A percentile compares a stretch with the other conserved stretches of the same genome.
These are phyloP conservation scores for Stomatorhinus walkeri DNA, from an alignment of 2,797 vertebrate species.

Conservation along the genomic window DNA sequence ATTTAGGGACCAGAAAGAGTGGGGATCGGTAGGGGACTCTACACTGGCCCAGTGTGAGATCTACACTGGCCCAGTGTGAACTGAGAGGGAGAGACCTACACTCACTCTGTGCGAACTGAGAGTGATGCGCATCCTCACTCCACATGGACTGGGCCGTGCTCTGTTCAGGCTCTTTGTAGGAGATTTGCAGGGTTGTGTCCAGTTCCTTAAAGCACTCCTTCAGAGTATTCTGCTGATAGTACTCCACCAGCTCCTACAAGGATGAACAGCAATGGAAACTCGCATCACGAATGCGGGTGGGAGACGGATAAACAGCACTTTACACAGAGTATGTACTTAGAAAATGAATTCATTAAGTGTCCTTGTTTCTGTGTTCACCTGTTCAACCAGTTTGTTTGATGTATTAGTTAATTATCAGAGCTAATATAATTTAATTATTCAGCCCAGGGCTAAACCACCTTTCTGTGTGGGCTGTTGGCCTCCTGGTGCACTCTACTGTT, in stretches of 20 bases:
- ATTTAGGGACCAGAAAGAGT: not conserved
- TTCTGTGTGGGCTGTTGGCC: not conserved
- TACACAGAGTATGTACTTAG: not conserved
- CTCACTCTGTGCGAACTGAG: not conserved
- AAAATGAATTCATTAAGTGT: not conserved
- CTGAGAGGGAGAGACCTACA: not conserved
- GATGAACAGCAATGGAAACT: not conserved
- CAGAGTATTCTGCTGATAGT: slow-evolving; percentile 78
- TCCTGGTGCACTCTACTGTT: not conserved
- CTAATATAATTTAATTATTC: not conserved
- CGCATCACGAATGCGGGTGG: not conserved
- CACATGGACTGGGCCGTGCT: slow-evolving; percentile 33
- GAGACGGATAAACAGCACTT: not conserved
- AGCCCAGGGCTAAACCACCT: not conserved
- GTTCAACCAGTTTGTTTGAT: not conserved
- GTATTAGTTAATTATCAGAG: slow-evolving; percentile 4
- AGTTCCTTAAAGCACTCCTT: slow-evolving; percentile 85
- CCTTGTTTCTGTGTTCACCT: not conserved
- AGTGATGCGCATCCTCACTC: not conserved
- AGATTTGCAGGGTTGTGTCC: slow-evolving; percentile 68
- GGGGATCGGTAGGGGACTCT: not conserved
- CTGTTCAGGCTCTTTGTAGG: slow-evolving; percentile 75
- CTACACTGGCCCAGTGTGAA: not conserved
- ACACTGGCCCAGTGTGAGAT: not conserved
- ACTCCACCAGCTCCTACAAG: slow-evolving; percentile 77